These are phyloP conservation scores for Lysiphlebus fabarum DNA, from an alignment of 1,140 invertebrate genomes.

Conservation along the genomic window DNA sequence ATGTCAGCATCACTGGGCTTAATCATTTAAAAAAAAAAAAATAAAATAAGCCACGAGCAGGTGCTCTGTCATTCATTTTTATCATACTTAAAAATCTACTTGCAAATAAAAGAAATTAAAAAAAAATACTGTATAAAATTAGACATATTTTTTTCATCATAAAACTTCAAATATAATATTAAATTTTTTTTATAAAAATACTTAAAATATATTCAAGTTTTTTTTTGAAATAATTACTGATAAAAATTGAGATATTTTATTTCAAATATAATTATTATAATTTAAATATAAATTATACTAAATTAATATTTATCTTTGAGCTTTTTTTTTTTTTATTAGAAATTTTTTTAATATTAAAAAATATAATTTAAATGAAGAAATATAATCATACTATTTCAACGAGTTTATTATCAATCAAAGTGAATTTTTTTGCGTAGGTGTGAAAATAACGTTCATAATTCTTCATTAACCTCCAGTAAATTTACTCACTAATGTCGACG, in stretches of 20 bases:
- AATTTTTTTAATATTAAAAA: too few relatives aligned
- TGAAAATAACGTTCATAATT: conserved; percentile 23
- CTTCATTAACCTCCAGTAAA: conserved; percentile 22
- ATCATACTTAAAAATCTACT: background rate
- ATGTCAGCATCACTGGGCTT: conserved; percentile 28
- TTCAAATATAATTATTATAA: too few relatives aligned
- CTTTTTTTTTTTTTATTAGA: too few relatives aligned
- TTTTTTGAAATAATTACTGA: too few relatives aligned
- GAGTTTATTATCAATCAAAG: conserved; percentile 11
- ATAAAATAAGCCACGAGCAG: conserved; percentile 36
- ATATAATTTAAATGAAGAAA: background rate
- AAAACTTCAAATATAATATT: too few relatives aligned
- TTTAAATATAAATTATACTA: too few relatives aligned
- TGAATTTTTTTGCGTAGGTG: background rate
- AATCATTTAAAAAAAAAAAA: conserved; percentile 40
- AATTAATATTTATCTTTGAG: too few relatives aligned
- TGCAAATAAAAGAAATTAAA: conserved; percentile 25
- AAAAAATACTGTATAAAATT: too few relatives aligned
- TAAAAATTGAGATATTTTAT: too few relatives aligned
- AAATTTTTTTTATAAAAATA: too few relatives aligned
- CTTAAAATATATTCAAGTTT: too few relatives aligned
- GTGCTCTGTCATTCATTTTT: conserved; percentile 31
- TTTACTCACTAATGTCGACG: conserved; percentile 29
- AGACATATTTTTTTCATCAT: too few relatives aligned
- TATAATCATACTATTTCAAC: conserved; percentile 10